Conservation (phyloP, 37 sponge, comb jelly and placozoan genomes). For the Petrosia ficiformis region DNA sequence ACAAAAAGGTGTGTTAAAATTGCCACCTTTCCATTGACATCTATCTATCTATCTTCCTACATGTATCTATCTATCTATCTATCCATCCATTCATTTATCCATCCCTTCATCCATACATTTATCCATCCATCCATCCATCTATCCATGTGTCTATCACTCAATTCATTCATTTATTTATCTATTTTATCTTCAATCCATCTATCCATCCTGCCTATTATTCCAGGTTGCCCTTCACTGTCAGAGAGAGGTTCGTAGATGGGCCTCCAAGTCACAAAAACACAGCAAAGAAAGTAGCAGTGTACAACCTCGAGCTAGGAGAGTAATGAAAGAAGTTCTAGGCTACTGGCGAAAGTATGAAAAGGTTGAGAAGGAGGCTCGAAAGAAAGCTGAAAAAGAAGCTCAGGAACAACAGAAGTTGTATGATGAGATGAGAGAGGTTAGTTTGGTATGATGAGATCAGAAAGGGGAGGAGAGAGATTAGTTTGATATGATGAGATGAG, state of each 20-base stretch:
- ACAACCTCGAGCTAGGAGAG: conserved; percentile 64
- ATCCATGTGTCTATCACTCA: too few relatives aligned
- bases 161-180: too few relatives aligned
- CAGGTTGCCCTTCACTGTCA: conserved; percentile 88
- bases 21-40: too few relatives aligned
- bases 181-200: too few relatives aligned
- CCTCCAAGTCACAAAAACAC: conserved; percentile 48
- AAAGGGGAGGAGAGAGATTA: background rate
- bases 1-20: conserved; percentile 44
- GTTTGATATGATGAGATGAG: too few relatives aligned
- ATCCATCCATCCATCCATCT: too few relatives aligned
- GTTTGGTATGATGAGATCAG: background rate
- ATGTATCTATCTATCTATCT: too few relatives aligned
- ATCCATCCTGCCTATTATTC: too few relatives aligned
- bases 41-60: too few relatives aligned
- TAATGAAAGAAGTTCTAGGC: conserved; percentile 81
- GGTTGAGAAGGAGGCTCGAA: conserved; percentile 86
- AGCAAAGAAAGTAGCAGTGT: conserved; percentile 68
- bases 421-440: conserved; percentile 90
- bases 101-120: too few relatives aligned
- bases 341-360: conserved; percentile 90
- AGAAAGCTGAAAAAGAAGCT: conserved; percentile 90
- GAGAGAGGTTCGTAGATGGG: conserved; percentile 62
- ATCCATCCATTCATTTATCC: too few relatives aligned
- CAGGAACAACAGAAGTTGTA: conserved; percentile 75